Evolutionary conservation across 2,888 invertebrate species (phyloP).

Genomic region (Drosophila lutescens): DNA sequence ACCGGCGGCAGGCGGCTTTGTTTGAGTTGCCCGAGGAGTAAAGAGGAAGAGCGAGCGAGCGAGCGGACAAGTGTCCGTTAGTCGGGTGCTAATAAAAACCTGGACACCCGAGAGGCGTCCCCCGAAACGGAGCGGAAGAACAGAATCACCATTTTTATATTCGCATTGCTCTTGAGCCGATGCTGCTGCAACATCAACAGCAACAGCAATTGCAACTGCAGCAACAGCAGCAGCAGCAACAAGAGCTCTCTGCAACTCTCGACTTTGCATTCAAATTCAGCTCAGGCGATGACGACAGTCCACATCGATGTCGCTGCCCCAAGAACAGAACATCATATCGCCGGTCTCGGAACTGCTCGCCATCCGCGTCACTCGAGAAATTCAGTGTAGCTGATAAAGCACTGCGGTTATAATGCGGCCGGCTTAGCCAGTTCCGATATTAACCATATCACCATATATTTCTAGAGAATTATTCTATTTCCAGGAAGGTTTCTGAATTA

Average conservation of each 20-base stretch:
- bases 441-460: not conserved
- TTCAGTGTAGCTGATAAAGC: slow-evolving; percentile 13
- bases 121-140: slow-evolving; percentile 52
- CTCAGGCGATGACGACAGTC: slow-evolving; percentile 72
- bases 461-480: not conserved
- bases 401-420: slow-evolving; percentile 8
- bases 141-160: slow-evolving; percentile 49
- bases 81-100: slow-evolving; percentile 22
- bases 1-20: slow-evolving; percentile 15
- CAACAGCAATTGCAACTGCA: slow-evolving; percentile 16
- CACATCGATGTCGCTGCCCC: slow-evolving; percentile 28
- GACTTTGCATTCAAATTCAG: slow-evolving; percentile 66
- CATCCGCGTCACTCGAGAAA: slow-evolving; percentile 41
- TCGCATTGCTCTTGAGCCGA: slow-evolving; percentile 30
- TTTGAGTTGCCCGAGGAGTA: not conserved
- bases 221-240: slow-evolving; percentile 17
- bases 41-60: slow-evolving; percentile 4
- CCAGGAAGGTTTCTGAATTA: too few species aligned
- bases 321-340: slow-evolving; percentile 57
- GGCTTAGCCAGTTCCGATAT: slow-evolving; percentile 23
- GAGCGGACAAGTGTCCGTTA: slow-evolving; percentile 32
- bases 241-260: slow-evolving; percentile 27
- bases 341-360: slow-evolving; percentile 51
- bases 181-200: slow-evolving; percentile 40
- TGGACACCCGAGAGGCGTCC: slow-evolving; percentile 17